A percentile compares a stretch with the other conserved stretches of the same genome.
Conservation (phyloP, 37 sponge, comb jelly and placozoan genomes). For the Dysidea cf. avara region DNA sequence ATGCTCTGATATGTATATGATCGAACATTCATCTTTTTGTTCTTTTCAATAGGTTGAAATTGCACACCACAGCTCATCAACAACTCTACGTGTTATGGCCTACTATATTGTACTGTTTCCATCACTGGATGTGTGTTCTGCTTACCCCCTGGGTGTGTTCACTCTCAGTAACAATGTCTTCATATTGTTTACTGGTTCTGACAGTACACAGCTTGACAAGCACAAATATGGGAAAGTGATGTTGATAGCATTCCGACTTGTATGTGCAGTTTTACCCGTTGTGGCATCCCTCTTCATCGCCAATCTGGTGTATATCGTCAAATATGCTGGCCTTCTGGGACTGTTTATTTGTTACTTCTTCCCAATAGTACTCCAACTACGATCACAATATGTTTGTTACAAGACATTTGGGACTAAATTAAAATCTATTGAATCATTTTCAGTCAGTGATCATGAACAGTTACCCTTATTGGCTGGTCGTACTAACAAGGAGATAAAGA, state of each 20-base stretch:
- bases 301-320: conserved; percentile 79
- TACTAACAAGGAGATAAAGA: no score
- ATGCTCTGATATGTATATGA: background rate
- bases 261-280: conserved; percentile 64
- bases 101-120: conserved; percentile 89
- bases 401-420: conserved; percentile 54
- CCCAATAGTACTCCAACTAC: conserved; percentile 72
- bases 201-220: conserved; percentile 33
- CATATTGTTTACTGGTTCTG: conserved; percentile 47
- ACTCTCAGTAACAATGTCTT: conserved; percentile 75
- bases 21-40: background rate
- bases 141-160: conserved; percentile 77
- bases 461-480: no score
- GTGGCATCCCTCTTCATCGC: conserved; percentile 69
- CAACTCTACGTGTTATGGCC: conserved; percentile 51
- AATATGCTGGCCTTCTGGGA: conserved; percentile 82
- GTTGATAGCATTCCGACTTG: conserved; percentile 34
- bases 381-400: conserved; percentile 59
- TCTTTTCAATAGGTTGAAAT: conserved; percentile 41
- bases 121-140: conserved; percentile 85
- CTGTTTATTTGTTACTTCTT: no score
- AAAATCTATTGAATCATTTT: no score
- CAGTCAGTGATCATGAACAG: no score
- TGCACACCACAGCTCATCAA: background rate
- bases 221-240: conserved; percentile 12